Evolutionary conservation across 2,113 vertebrate species (phyloP).

Genomic region (Heterotilapia buettikoferi): DNA sequence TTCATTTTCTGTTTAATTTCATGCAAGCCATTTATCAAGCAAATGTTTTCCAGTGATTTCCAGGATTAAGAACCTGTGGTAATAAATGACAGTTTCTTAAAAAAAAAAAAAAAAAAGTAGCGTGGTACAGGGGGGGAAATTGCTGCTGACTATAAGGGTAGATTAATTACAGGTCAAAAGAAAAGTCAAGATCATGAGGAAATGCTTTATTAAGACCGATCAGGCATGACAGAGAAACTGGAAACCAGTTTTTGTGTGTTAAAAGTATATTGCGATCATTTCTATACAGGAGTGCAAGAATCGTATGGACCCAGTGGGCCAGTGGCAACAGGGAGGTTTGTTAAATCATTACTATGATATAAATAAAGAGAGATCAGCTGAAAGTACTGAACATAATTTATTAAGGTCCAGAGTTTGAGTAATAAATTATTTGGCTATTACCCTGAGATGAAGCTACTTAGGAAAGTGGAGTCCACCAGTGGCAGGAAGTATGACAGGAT

Average conservation of each 20-base stretch:
- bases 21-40: slow-evolving; percentile 66
- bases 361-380: background rate
- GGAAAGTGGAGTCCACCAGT: background rate
- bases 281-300: background rate
- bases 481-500: background rate
- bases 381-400: background rate
- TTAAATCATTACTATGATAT: background rate
- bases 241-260: background rate
- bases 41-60: slow-evolving; percentile 64
- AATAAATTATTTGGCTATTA: background rate
- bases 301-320: background rate
- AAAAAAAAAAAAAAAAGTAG: slow-evolving; percentile 45
- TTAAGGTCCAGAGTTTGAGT: background rate
- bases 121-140: background rate
- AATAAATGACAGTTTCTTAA: slow-evolving; percentile 62
- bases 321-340: background rate
- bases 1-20: too few relatives aligned
- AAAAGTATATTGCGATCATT: background rate
- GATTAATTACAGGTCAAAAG: slow-evolving; percentile 45
- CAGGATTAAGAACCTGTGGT: slow-evolving; percentile 60
- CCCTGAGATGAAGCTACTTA: background rate
- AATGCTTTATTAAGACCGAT: slow-evolving; percentile 17
- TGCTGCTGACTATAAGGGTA: background rate
- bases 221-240: background rate
- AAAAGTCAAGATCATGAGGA: slow-evolving; percentile 34